phyloP scores from a whole-genome alignment of 1,140 invertebrate genomes.

The Heterodera schachtii region DNA sequence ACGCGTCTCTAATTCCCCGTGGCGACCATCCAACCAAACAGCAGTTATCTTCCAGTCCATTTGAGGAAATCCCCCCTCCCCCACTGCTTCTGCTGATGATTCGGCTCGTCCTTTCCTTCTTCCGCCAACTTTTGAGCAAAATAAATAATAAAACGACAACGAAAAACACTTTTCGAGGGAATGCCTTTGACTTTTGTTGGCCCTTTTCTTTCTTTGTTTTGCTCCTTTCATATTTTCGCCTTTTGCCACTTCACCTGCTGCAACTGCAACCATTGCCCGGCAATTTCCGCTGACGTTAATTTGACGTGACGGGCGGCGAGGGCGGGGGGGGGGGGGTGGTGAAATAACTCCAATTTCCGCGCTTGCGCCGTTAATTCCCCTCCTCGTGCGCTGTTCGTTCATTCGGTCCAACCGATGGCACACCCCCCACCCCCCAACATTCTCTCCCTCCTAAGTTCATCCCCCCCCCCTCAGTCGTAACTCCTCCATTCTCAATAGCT shows the following conservation, averaged over 20 bases:
- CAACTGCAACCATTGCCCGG: not conserved
- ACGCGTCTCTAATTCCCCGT: slow-evolving; percentile 10
- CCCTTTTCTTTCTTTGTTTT: not conserved
- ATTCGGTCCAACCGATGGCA: too few species aligned
- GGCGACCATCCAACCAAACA: not conserved
- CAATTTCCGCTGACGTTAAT: slow-evolving; percentile 1
- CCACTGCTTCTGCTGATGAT: not conserved
- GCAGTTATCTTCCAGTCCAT: slow-evolving; percentile 12
- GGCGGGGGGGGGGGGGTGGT: not conserved
- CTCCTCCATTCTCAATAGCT: too few species aligned
- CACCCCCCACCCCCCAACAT: too few species aligned
- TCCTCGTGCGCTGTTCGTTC: too few species aligned
- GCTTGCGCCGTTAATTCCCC: not conserved
- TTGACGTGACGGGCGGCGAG: not conserved
- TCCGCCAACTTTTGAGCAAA: not conserved
- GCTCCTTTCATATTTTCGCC: not conserved
- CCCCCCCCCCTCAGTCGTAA: too few species aligned
- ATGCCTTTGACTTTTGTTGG: not conserved
- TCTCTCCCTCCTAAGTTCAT: too few species aligned
- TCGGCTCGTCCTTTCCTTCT: not conserved
- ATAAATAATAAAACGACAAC: not conserved
- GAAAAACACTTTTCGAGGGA: too few species aligned
- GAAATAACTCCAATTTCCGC: not conserved
- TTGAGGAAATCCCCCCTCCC: not conserved
- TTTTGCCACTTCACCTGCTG: not conserved